These are phyloP conservation scores for Idaea aversata DNA, from an alignment of 2,888 invertebrate species.

Conservation along the genomic window DNA sequence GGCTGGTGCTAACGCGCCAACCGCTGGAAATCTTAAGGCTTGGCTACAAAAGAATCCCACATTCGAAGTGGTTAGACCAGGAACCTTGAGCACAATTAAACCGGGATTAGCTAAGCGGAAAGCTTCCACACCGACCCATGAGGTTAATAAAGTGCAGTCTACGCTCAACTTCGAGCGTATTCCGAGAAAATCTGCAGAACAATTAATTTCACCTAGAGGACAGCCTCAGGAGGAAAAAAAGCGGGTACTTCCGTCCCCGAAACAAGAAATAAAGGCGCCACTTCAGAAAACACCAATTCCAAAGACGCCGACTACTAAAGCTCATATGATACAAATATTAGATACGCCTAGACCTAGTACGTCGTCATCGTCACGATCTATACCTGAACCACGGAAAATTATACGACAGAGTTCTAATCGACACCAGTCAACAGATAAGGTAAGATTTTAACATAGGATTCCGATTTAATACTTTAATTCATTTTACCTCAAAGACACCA, in stretches of 20 bases:
- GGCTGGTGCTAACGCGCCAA: slow-evolving; percentile 91
- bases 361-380: slow-evolving; percentile 48
- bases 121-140: slow-evolving; percentile 28
- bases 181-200: slow-evolving; percentile 53
- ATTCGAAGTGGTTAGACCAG: slow-evolving; percentile 89
- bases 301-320: slow-evolving; percentile 30
- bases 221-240: slow-evolving; percentile 42
- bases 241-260: slow-evolving; percentile 39
- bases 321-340: slow-evolving; percentile 36
- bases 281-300: slow-evolving; percentile 43
- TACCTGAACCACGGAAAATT: slow-evolving; percentile 53
- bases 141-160: slow-evolving; percentile 66
- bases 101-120: slow-evolving; percentile 60
- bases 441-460: slow-evolving; percentile 31
- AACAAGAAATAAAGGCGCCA: slow-evolving; percentile 39
- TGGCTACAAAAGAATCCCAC: slow-evolving; percentile 94
- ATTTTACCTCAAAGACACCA: neutral
- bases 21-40: slow-evolving; percentile 86
- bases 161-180: slow-evolving; percentile 72
- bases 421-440: slow-evolving; percentile 60
- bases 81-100: slow-evolving; percentile 73
- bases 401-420: slow-evolving; percentile 44
- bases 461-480: neutral
- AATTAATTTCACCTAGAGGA: slow-evolving; percentile 35
- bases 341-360: slow-evolving; percentile 61